Evolutionary conservation across 2,888 invertebrate genomes (phyloP).

Genomic region (Criorhina ranunculi): DNA sequence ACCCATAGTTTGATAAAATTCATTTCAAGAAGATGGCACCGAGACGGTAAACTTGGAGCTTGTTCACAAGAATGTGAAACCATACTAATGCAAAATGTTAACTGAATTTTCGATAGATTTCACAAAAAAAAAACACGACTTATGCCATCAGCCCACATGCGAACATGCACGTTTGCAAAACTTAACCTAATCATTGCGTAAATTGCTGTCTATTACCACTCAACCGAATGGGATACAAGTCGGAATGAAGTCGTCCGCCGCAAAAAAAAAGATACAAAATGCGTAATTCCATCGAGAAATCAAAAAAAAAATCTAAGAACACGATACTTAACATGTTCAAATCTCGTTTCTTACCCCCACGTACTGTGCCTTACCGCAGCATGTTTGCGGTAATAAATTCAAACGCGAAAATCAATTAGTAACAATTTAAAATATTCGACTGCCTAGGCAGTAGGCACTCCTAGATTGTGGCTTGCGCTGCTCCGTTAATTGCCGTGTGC

Average conservation of each 20-base stretch:
- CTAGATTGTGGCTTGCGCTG: slow-evolving; percentile 51
- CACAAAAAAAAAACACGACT: too few species aligned
- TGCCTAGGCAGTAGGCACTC: slow-evolving; percentile 67
- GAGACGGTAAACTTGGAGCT: too few species aligned
- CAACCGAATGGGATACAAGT: slow-evolving; percentile 13
- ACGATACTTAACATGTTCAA: slow-evolving; percentile 27
- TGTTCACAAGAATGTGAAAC: too few species aligned
- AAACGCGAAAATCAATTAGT: slow-evolving; percentile 70
- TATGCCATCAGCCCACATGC: too few species aligned
- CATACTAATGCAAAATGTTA: too few species aligned
- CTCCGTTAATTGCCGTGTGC: slow-evolving; percentile 63
- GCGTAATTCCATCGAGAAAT: neutral
- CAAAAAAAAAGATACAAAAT: neutral
- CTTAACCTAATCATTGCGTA: neutral
- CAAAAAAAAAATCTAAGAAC: slow-evolving; percentile 20
- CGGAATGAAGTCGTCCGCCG: slow-evolving; percentile 16
- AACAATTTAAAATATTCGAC: slow-evolving; percentile 66
- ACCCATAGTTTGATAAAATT: too few species aligned
- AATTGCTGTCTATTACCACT: neutral
- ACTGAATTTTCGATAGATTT: too few species aligned
- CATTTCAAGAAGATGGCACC: too few species aligned
- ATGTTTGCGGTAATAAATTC: slow-evolving; percentile 45
- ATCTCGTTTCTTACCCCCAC: slow-evolving; percentile 57
- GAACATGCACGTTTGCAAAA: too few species aligned
- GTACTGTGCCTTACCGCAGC: slow-evolving; percentile 11